These are phyloP conservation scores for Pentalonia nigronervosa DNA, from an alignment of 1,140 invertebrate genomes.

Conservation along the genomic window DNA sequence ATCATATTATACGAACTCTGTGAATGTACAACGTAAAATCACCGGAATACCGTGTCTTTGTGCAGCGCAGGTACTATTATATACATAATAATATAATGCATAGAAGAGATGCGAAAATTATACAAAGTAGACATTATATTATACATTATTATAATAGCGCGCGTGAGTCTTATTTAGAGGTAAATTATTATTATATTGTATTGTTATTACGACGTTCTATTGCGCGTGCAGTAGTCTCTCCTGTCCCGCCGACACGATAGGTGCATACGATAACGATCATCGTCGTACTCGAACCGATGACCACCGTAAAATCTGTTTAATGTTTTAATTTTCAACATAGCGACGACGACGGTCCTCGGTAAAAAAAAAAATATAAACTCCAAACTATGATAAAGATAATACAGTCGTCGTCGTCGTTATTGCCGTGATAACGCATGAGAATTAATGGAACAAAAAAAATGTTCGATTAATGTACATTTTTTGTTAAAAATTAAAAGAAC, in stretches of 20 bases:
- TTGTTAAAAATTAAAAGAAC: no score
- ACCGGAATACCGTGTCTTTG: background rate
- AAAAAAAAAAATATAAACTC: background rate
- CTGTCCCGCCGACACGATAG: background rate
- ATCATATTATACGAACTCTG: background rate
- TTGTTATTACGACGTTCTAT: background rate
- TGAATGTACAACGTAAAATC: background rate
- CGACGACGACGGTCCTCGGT: no score
- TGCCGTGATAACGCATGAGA: no score
- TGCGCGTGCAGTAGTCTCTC: background rate
- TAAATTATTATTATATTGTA: background rate
- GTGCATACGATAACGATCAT: background rate
- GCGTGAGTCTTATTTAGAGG: background rate
- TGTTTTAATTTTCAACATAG: background rate
- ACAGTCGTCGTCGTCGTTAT: no score
- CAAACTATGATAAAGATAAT: background rate
- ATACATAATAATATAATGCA: no score
- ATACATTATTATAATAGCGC: background rate
- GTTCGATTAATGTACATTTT: no score
- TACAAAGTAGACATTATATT: background rate
- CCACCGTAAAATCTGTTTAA: background rate
- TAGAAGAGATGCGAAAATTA: conserved; percentile 8
- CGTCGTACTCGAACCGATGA: background rate
- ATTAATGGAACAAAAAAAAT: no score
- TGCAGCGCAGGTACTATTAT: no score